Percentiles rank a stretch among this genome's conserved stretches.
Conservation (phyloP, 1,140 invertebrate species). For the Drosophila aff. region DNA sequence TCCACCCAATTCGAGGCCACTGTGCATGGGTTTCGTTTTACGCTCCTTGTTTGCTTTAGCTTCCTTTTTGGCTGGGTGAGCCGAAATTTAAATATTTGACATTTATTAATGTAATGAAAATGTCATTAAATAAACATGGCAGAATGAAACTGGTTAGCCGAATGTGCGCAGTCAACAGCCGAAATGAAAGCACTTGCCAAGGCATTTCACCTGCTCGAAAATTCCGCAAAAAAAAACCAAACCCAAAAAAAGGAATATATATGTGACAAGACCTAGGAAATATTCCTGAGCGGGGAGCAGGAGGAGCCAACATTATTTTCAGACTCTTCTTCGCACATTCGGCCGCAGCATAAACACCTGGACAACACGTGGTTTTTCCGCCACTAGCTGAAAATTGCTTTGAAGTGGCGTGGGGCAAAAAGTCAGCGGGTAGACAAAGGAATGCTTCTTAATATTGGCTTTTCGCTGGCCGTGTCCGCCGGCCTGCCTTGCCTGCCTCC, state of each 20-base stretch:
- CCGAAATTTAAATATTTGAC: slow-evolving; percentile 80
- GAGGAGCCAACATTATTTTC: slow-evolving; percentile 21
- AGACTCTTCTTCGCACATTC: slow-evolving; percentile 39
- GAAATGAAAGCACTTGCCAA: slow-evolving; percentile 41
- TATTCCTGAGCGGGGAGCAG: slow-evolving; percentile 3
- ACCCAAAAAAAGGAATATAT: slow-evolving; percentile 1
- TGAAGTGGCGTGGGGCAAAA: slow-evolving; percentile 53
- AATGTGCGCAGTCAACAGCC: slow-evolving; percentile 43
- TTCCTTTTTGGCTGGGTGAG: slow-evolving; percentile 53
- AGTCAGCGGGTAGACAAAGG: slow-evolving; percentile 24
- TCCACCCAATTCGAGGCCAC: slow-evolving; percentile 8
- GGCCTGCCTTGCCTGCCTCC: background rate
- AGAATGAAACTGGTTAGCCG: slow-evolving; percentile 65
- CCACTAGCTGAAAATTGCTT: slow-evolving; percentile 58
- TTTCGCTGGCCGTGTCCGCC: slow-evolving; percentile 12
- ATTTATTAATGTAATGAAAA: slow-evolving; percentile 82
- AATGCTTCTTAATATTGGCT: slow-evolving; percentile 41
- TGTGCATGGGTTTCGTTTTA: slow-evolving; percentile 43
- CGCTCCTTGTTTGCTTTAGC: slow-evolving; percentile 27
- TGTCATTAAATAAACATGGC: slow-evolving; percentile 76
- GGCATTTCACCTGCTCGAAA: slow-evolving; percentile 29
- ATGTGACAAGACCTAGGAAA: slow-evolving; percentile 52
- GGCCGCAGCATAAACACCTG: slow-evolving; percentile 72
- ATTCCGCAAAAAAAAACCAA: background rate
- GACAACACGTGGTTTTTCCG: slow-evolving; percentile 75